A percentile compares a stretch with the other conserved stretches of the same genome.
These are phyloP conservation scores for Eubasilissa regina DNA, from an alignment of 1,140 invertebrate species.

Conservation along the genomic window DNA sequence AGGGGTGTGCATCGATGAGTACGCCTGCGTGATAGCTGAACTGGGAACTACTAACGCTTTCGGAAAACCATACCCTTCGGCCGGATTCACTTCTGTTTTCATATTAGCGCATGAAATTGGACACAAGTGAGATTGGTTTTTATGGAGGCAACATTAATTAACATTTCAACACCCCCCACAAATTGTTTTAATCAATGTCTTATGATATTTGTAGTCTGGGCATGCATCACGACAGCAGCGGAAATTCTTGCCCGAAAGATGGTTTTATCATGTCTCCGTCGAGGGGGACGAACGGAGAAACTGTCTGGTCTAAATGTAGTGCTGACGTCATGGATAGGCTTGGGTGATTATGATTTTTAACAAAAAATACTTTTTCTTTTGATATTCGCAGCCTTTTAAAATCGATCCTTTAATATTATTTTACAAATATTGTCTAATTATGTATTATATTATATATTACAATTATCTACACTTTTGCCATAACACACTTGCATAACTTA, in stretches of 20 bases:
- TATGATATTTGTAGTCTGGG: slow-evolving; percentile 75
- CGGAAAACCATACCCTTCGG: slow-evolving; percentile 81
- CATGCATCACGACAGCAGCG: slow-evolving; percentile 84
- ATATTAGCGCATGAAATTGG: slow-evolving; percentile 88
- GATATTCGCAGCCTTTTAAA: too few relatives aligned
- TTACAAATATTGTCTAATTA: too few relatives aligned
- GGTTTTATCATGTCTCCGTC: slow-evolving; percentile 89
- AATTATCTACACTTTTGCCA: too few relatives aligned
- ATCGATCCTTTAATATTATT: too few relatives aligned
- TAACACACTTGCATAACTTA: too few relatives aligned
- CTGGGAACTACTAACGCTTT: slow-evolving; percentile 80
- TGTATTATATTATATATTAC: too few relatives aligned
- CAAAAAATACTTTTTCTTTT: too few relatives aligned
- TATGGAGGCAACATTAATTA: neutral
- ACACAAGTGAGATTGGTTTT: slow-evolving; percentile 77
- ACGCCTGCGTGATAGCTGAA: slow-evolving; percentile 85
- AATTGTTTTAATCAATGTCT: slow-evolving; percentile 9
- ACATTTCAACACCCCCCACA: neutral
- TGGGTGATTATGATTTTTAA: slow-evolving; percentile 51
- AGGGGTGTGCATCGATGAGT: slow-evolving; percentile 81
- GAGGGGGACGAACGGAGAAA: slow-evolving; percentile 81
- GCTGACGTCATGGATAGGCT: slow-evolving; percentile 72
- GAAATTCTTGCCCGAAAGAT: slow-evolving; percentile 81
- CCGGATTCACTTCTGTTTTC: slow-evolving; percentile 85
- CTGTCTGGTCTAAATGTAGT: slow-evolving; percentile 84